Evolutionary conservation across 1,140 invertebrate species (phyloP), one percentile per base, ranked within the genome.

Genomic region (Aporrectodea caliginosa): DNA sequence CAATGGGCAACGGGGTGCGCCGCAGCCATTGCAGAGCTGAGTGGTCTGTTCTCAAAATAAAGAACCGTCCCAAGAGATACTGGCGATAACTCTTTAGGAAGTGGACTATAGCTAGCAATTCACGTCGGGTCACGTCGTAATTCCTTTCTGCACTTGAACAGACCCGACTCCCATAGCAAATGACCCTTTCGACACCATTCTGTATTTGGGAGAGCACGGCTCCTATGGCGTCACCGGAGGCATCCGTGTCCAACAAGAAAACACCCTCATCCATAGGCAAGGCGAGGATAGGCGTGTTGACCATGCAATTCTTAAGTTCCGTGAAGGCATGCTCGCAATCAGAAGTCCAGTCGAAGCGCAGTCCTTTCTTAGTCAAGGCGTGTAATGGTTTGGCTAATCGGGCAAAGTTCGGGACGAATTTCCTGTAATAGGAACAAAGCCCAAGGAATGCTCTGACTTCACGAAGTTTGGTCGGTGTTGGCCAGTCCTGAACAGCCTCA

Each of bases 241-340:
- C 88, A 83, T 90, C 90, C 0, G 87, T 88, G 69, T 88, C 85
- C 1, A 89, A 79, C 1, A 86, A 86, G 70, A 88, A 88, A 0
- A 81, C 81, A 81, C 86, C 80, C 1, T 71, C 75, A 58, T 84
- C 84, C 81, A 87, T 82, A n/a, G 86, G 85, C 73, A 83, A 84
- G 35, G 73, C 31, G 16, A 82, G 34, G 16, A 82, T 58, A 35
- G 80, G 78, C 16, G 77, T 30, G 22, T 22, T 77, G 29, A 12
- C 69, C 27, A 82, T 32, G 6, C n/a, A 27, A 22, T 70, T 74
- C n/a, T 78, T 73, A 33, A 81, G 68, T 12, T 16, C 16, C 16
- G 70, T 14, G 34, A 82, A 81, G 1, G 80, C 81, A 1, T 69
- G 27, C 35, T 75, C 22, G n/a, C 74, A 69, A 30, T 35, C 72